These are phyloP conservation scores for Chiroxiphia lanceolata DNA, from an alignment of 2,797 vertebrate genomes.

Conservation along the genomic window DNA sequence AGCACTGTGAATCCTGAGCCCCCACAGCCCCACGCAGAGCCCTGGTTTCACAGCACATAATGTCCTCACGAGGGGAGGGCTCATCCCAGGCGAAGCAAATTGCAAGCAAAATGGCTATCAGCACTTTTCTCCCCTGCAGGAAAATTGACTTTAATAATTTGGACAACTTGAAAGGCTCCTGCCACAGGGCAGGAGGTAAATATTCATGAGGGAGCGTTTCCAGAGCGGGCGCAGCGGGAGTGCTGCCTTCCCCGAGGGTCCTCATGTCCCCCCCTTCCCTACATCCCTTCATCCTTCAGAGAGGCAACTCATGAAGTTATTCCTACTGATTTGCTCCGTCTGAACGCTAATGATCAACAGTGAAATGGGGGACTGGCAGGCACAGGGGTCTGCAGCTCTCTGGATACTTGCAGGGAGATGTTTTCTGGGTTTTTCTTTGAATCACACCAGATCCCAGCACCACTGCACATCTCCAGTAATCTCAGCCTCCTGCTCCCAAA, in stretches of 20 bases:
- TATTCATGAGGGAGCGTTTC: neutral
- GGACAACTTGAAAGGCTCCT: conserved; percentile 55
- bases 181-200: conserved; percentile 31
- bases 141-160: conserved; percentile 48
- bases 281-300: neutral
- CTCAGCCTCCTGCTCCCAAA: neutral
- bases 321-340: neutral
- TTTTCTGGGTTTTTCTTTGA: neutral
- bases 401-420: neutral
- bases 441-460: neutral
- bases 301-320: neutral
- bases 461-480: neutral
- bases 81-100: neutral
- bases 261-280: neutral
- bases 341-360: neutral
- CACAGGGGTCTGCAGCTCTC: neutral
- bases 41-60: neutral
- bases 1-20: rapidly evolving
- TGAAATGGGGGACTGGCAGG: neutral
- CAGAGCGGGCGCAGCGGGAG: neutral
- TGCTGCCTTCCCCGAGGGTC: neutral
- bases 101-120: conserved; percentile 10
- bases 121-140: conserved; percentile 9
- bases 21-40: rapidly evolving
- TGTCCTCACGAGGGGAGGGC: neutral